Evolutionary conservation across 2,113 vertebrate species (phyloP).

Genomic region (Zootoca vivipara): DNA sequence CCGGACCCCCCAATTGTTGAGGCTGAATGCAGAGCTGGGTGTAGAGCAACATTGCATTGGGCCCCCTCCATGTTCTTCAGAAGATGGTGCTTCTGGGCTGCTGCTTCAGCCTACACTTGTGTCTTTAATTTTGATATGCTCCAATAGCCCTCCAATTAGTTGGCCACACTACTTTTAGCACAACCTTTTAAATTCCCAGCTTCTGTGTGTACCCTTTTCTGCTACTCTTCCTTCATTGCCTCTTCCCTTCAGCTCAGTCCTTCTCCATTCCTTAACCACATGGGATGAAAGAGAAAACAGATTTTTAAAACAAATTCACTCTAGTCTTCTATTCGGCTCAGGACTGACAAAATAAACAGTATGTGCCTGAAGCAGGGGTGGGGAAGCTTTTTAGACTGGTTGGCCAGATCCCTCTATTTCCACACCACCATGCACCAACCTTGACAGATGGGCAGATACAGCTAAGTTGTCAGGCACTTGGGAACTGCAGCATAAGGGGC

Average conservation of each 20-base stretch:
- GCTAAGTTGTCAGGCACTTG: too few relatives aligned
- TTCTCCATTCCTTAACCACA: neutral
- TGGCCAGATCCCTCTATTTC: too few relatives aligned
- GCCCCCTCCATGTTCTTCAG: too few relatives aligned
- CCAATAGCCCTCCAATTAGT: neutral
- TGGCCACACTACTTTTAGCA: neutral
- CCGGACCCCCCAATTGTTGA: too few relatives aligned
- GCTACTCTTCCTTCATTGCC: neutral
- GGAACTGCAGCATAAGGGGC: too few relatives aligned
- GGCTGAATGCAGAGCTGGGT: too few relatives aligned
- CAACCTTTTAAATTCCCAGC: neutral
- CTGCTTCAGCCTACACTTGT: neutral
- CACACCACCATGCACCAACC: too few relatives aligned
- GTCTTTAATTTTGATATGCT: neutral
- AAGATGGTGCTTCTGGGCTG: neutral
- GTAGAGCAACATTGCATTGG: too few relatives aligned
- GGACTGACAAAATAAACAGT: neutral
- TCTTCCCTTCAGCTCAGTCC: neutral
- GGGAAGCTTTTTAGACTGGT: too few relatives aligned
- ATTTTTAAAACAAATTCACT: neutral
- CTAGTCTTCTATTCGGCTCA: neutral
- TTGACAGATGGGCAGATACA: too few relatives aligned
- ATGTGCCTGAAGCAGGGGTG: neutral
- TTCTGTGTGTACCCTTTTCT: neutral
- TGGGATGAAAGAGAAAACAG: neutral